phyloP scores from a whole-genome alignment of 2,888 invertebrate genomes.

The Mesochorus sp. region DNA sequence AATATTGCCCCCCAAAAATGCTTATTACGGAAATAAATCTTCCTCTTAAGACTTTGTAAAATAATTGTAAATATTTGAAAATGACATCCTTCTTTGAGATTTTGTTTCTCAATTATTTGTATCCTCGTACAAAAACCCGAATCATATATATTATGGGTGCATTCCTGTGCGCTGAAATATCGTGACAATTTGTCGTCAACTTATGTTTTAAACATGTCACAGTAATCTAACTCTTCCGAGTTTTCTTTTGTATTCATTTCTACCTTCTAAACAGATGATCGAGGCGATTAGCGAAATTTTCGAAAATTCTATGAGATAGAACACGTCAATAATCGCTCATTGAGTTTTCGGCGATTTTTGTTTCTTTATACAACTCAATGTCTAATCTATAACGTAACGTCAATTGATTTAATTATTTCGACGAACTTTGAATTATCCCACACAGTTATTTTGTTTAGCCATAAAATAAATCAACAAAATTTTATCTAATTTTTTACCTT shows the following conservation, averaged over 20 bases:
- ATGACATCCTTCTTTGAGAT: neutral
- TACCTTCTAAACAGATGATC: conserved; percentile 30
- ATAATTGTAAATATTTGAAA: neutral
- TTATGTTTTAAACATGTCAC: conserved; percentile 11
- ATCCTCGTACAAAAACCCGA: conserved; percentile 55
- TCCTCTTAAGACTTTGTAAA: neutral
- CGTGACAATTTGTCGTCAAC: conserved; percentile 35
- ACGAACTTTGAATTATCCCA: conserved; percentile 15
- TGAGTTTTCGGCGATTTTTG: neutral
- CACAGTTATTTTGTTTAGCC: conserved; percentile 20
- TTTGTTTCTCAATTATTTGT: conserved; percentile 9
- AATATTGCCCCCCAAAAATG: neutral
- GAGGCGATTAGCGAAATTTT: conserved; percentile 30
- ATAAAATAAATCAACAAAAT: conserved; percentile 24
- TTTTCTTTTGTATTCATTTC: too few species aligned
- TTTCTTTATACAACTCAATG: neutral
- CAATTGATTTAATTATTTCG: conserved; percentile 27
- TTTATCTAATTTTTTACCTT: conserved; percentile 18
- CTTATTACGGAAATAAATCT: neutral
- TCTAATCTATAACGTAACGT: conserved; percentile 14
- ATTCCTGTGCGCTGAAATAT: conserved; percentile 62
- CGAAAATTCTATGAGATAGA: conserved; percentile 26
- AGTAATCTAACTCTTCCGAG: conserved; percentile 36
- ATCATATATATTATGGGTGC: conserved; percentile 36
- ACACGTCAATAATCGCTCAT: neutral